These are phyloP conservation scores for Catocala sponsa DNA, from an alignment of 2,888 invertebrate species.

Conservation along the genomic window DNA sequence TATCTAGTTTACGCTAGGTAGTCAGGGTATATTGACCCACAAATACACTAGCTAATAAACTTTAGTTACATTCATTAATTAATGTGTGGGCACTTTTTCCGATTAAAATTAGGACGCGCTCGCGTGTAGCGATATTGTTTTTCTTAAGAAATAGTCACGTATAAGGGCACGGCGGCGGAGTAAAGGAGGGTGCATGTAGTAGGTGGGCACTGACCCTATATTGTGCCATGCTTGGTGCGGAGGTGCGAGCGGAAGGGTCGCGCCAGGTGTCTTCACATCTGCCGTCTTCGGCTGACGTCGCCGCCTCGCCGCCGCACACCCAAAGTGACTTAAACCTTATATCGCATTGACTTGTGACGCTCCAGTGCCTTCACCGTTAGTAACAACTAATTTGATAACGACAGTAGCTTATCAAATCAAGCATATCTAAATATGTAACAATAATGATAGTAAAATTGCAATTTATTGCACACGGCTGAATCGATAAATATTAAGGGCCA, in stretches of 20 bases:
- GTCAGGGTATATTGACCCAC: conserved; percentile 65
- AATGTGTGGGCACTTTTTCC: conserved; percentile 68
- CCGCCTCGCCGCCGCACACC: conserved; percentile 56
- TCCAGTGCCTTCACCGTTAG: conserved; percentile 74
- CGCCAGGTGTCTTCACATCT: conserved; percentile 86
- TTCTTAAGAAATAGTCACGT: conserved; percentile 64
- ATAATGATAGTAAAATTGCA: not conserved
- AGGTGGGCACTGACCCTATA: conserved; percentile 85
- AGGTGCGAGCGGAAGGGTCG: conserved; percentile 82
- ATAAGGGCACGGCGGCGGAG: conserved; percentile 66
- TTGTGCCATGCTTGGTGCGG: conserved; percentile 54
- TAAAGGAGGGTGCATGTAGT: conserved; percentile 75
- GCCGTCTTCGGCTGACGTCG: conserved; percentile 76
- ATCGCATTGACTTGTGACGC: conserved; percentile 70
- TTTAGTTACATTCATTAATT: conserved; percentile 57
- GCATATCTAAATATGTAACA: not conserved
- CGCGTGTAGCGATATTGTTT: conserved; percentile 80
- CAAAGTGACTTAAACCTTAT: conserved; percentile 63
- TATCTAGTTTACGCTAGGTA: conserved; percentile 60
- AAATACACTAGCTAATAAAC: conserved; percentile 59
- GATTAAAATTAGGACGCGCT: conserved; percentile 73
- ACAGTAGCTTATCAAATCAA: not conserved
- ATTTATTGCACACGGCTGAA: not conserved
- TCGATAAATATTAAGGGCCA: conserved; percentile 1
- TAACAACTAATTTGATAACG: conserved; percentile 28